Evolutionary conservation across 2,113 vertebrate species (phyloP).

Genomic region (Archilochus colubris): DNA sequence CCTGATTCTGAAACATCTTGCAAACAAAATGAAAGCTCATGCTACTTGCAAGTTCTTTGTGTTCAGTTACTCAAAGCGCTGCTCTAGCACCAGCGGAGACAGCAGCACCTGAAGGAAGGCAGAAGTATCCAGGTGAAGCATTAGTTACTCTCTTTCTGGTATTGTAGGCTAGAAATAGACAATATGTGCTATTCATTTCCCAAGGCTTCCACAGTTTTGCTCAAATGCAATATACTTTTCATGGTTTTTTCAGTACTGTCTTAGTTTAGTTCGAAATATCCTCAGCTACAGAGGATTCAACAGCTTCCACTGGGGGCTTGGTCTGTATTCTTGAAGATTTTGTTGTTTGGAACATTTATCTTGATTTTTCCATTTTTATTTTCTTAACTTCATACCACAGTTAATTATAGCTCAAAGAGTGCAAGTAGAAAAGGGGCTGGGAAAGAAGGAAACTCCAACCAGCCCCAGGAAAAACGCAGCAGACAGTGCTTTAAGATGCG

Average conservation of each 20-base stretch:
- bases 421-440: background rate
- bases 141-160: background rate
- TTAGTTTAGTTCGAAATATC: background rate
- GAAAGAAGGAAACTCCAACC: background rate
- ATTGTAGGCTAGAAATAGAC: background rate
- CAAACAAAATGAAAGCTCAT: background rate
- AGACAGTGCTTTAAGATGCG: background rate
- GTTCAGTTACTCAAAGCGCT: background rate
- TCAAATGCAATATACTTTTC: background rate
- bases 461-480: background rate
- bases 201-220: background rate
- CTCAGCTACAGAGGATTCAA: background rate
- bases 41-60: background rate
- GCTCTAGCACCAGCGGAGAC: background rate
- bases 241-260: background rate
- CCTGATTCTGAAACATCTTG: background rate
- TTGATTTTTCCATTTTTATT: slow-evolving; percentile 12
- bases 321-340: background rate
- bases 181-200: background rate
- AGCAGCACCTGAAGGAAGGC: background rate
- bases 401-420: background rate
- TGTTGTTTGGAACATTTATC: background rate
- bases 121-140: background rate
- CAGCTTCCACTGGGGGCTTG: background rate
- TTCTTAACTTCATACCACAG: background rate